Conservation (phyloP, 2,888 invertebrate genomes). For the Nemapogon koenigi region DNA sequence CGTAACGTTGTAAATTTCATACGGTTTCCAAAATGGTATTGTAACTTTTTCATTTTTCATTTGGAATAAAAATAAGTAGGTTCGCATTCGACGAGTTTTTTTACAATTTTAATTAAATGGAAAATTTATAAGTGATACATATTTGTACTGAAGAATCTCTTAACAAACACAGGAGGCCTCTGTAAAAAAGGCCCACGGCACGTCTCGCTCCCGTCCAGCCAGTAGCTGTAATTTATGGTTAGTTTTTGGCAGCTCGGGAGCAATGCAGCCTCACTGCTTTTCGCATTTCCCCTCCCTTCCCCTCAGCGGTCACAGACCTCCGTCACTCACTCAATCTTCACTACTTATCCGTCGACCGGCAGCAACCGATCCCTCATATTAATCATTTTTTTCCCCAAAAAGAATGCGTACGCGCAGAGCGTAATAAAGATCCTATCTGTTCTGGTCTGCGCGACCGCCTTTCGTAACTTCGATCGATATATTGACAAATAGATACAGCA, state of each 20-base stretch:
- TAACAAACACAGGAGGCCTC: slow-evolving; percentile 8
- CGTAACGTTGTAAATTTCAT: too few relatives aligned
- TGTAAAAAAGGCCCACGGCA: slow-evolving; percentile 41
- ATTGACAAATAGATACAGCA: slow-evolving; percentile 56
- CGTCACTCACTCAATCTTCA: slow-evolving; percentile 56
- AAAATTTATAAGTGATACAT: slow-evolving; percentile 7
- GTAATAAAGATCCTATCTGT: slow-evolving; percentile 52
- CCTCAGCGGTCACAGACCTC: slow-evolving; percentile 24
- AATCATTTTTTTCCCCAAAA: slow-evolving; percentile 54
- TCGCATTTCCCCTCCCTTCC: slow-evolving; percentile 28
- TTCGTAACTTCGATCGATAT: slow-evolving; percentile 24
- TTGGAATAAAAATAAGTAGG: too few relatives aligned
- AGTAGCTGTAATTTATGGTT: slow-evolving; percentile 66
- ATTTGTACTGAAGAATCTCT: slow-evolving; percentile 7
- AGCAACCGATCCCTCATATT: slow-evolving; percentile 46
- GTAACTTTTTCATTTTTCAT: too few relatives aligned
- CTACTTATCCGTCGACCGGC: slow-evolving; percentile 58
- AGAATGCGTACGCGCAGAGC: slow-evolving; percentile 21
- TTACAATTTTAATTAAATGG: too few relatives aligned
- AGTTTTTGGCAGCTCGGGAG: slow-evolving; percentile 60
- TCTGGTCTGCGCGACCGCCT: slow-evolving; percentile 21
- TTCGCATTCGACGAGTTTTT: too few relatives aligned
- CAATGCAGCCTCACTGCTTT: slow-evolving; percentile 60
- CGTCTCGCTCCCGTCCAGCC: slow-evolving; percentile 35
- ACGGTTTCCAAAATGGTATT: too few relatives aligned